These are phyloP conservation scores for Hemiscyllium ocellatum DNA, from an alignment of 2,113 vertebrate species.

Conservation along the genomic window DNA sequence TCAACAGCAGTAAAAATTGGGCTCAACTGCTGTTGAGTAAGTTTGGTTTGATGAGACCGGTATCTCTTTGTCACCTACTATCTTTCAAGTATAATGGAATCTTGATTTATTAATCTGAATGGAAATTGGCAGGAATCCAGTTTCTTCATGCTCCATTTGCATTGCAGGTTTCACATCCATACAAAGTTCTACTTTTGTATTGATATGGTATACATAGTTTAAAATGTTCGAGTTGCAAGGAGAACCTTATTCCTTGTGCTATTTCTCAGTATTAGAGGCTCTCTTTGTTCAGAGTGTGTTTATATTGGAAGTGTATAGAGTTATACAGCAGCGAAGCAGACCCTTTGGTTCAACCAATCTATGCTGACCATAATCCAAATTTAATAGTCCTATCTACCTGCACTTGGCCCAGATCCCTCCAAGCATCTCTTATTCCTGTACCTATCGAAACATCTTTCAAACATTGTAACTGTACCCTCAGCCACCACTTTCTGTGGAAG, in stretches of 20 bases:
- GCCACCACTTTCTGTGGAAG: too few species aligned
- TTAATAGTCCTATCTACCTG: too few species aligned
- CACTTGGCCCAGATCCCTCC: too few species aligned
- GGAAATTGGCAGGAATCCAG: background rate
- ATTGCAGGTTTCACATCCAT: background rate
- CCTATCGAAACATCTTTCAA: too few species aligned
- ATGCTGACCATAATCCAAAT: too few species aligned
- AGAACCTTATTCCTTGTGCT: background rate
- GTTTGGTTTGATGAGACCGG: background rate
- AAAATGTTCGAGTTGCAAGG: background rate
- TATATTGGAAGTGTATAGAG: background rate
- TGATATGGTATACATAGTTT: background rate
- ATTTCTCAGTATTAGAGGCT: background rate
- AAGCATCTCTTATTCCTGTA: too few species aligned
- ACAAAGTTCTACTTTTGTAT: background rate
- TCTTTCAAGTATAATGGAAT: background rate
- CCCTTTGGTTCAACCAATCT: too few species aligned
- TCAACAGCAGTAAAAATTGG: background rate
- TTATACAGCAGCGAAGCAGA: too few species aligned
- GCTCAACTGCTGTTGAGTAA: background rate
- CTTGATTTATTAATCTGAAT: background rate
- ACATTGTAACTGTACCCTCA: too few species aligned
- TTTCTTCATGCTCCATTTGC: background rate
- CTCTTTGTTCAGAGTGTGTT: background rate
- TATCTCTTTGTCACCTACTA: background rate